Evolutionary conservation across 1,140 invertebrate genomes (phyloP).

Genomic region (Drosophila teissieri): DNA sequence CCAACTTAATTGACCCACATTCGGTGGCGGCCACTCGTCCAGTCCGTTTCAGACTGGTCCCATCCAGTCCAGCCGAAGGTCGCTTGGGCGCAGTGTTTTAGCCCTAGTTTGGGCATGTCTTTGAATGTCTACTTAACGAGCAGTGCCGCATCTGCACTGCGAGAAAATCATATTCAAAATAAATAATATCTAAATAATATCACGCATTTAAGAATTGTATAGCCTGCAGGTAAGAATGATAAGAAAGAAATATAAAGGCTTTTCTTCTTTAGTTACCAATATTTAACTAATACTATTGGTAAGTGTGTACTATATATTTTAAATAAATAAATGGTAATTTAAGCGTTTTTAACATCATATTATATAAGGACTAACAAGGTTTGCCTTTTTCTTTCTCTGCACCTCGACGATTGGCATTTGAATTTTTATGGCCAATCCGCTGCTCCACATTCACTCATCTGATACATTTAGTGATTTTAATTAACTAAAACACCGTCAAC

Average conservation of each 20-base stretch:
- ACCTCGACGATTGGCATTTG: slow-evolving; percentile 45
- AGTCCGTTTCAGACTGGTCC: slow-evolving; percentile 13
- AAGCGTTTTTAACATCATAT: too few relatives aligned
- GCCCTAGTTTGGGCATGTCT: slow-evolving; percentile 38
- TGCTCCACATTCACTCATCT: slow-evolving; percentile 62
- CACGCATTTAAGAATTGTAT: too few relatives aligned
- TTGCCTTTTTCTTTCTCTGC: not conserved
- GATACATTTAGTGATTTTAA: slow-evolving; percentile 44
- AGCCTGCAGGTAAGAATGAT: too few relatives aligned
- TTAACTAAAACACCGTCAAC: slow-evolving; percentile 57
- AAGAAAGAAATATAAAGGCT: too few relatives aligned
- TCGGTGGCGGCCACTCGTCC: slow-evolving; percentile 60
- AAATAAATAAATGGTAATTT: too few relatives aligned
- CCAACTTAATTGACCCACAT: slow-evolving; percentile 74
- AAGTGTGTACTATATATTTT: too few relatives aligned
- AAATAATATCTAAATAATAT: too few relatives aligned
- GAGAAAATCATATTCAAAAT: not conserved
- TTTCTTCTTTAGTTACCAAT: too few relatives aligned
- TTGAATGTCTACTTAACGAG: slow-evolving; percentile 14
- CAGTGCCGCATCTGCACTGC: slow-evolving; percentile 24
- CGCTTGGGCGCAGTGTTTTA: slow-evolving; percentile 26
- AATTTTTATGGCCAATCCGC: slow-evolving; percentile 47
- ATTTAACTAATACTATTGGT: too few relatives aligned
- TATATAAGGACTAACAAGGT: too few relatives aligned
- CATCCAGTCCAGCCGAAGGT: slow-evolving; percentile 42